phyloP scores from a whole-genome alignment of 1,140 invertebrate species.

The Lordiphosa collinella region DNA sequence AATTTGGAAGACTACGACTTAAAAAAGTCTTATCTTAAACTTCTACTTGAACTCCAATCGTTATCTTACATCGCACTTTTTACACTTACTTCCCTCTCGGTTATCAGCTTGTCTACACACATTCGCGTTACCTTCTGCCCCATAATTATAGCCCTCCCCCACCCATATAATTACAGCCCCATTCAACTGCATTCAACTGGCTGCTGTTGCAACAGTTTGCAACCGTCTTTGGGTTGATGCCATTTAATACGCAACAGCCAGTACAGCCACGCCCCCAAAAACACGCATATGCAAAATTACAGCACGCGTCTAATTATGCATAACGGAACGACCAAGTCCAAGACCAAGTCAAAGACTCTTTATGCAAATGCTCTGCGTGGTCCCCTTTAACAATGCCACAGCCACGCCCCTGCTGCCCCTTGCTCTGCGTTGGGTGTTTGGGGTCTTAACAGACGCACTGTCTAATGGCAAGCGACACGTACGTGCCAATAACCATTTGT shows the following conservation, averaged over 20 bases:
- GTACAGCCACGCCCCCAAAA: slow-evolving; percentile 45
- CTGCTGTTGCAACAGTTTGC: too few relatives aligned
- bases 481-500: slow-evolving; percentile 77
- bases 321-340: slow-evolving; percentile 3
- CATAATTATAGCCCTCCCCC: too few relatives aligned
- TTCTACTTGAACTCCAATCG: too few relatives aligned
- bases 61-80: too few relatives aligned
- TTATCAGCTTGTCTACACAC: too few relatives aligned
- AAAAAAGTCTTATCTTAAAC: too few relatives aligned
- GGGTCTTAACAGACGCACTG: slow-evolving; percentile 54
- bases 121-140: too few relatives aligned
- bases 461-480: slow-evolving; percentile 73
- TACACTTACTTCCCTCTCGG: too few relatives aligned
- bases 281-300: slow-evolving; percentile 44
- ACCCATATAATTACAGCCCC: too few relatives aligned
- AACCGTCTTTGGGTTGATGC: slow-evolving; percentile 6
- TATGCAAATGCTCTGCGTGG: slow-evolving; percentile 35
- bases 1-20: too few relatives aligned
- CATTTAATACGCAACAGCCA: slow-evolving; percentile 45
- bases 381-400: too few relatives aligned
- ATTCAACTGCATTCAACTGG: too few relatives aligned
- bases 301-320: slow-evolving; percentile 72
- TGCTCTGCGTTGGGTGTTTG: slow-evolving; percentile 11
- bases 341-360: slow-evolving; percentile 12
- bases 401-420: background rate